Evolutionary conservation across 2,797 vertebrate species (phyloP), one percentile per base, ranked within the genome.

Genomic region (Anniella stebbinsi): DNA sequence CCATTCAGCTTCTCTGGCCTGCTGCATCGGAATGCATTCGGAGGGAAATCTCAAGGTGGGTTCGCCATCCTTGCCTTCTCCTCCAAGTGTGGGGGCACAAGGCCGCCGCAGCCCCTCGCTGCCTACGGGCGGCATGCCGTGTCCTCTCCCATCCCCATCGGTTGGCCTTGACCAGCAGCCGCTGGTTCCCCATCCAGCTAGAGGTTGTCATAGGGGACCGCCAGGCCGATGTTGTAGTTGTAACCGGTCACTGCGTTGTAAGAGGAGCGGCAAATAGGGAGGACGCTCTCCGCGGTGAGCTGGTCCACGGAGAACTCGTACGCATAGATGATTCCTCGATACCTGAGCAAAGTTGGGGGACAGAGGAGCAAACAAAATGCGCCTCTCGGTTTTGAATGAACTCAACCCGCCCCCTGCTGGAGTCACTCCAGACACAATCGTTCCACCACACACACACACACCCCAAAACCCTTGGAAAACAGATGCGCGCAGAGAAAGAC

Each of bases 261-360:
- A 95, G 98, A 96, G 0, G 98, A 98, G 91, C 98, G 98, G 97
- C 99, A 99, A 95, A 99, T 98, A 45, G 99, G 98, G 21, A 99
- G 97, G 33, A 98, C 15, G 23, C 98, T 98, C 38, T 98, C 98
- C 41, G 94, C 97, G 0, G 97, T 95, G 92, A 97, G 33, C 25
- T 96, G 96, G 60, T 99, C 98, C 94, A 97, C 97, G 0, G 98
- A 98, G 96, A 99, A 99, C 92, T 99, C 98, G 0, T 99, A 99
- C 89, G 97, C 98, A 33, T 98, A 98, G 96, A 99, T 98, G 89
- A 98, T 95, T 48, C 99, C 99, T 11, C 98, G 95, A 94, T 99
- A 98, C 91, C 99, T 99, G 94, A 0, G 5, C 15, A 33, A 30
- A 69, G 30, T 25, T 2, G 9, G 67, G 67, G 67, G 67, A 45